phyloP scores from a whole-genome alignment of 2,888 invertebrate species.

The Crepidodera aurea region DNA sequence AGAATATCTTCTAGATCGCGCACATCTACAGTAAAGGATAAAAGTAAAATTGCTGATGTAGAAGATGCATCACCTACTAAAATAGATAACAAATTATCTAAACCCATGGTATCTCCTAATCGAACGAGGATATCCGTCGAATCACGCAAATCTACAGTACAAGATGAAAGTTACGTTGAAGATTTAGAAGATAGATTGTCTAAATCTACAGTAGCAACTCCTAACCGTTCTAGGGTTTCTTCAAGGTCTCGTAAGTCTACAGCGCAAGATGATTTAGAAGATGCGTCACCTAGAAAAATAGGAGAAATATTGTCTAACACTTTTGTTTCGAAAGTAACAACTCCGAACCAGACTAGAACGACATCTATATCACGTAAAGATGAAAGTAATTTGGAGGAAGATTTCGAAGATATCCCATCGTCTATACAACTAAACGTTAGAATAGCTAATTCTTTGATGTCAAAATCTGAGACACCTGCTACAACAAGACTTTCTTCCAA shows the following conservation, averaged over 20 bases:
- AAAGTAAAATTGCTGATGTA: background rate
- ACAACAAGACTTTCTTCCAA: background rate
- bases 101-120: too few species aligned
- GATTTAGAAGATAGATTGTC: background rate
- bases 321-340: background rate
- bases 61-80: background rate
- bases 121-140: too few species aligned
- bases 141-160: too few species aligned
- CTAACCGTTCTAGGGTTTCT: background rate
- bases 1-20: background rate
- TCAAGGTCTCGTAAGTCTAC: background rate
- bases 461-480: background rate
- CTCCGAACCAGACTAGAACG: background rate
- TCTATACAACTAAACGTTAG: background rate
- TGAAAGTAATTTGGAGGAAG: background rate
- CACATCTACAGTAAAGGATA: background rate
- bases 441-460: background rate
- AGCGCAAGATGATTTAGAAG: background rate
- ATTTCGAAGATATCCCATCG: background rate
- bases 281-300: background rate
- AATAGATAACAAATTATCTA: background rate
- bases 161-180: background rate
- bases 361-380: background rate
- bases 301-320: background rate
- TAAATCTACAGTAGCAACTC: background rate